Percentiles rank a stretch among this genome's conserved stretches.
Conservation (phyloP, 2,113 vertebrate species). For the Nibea coibor region DNA sequence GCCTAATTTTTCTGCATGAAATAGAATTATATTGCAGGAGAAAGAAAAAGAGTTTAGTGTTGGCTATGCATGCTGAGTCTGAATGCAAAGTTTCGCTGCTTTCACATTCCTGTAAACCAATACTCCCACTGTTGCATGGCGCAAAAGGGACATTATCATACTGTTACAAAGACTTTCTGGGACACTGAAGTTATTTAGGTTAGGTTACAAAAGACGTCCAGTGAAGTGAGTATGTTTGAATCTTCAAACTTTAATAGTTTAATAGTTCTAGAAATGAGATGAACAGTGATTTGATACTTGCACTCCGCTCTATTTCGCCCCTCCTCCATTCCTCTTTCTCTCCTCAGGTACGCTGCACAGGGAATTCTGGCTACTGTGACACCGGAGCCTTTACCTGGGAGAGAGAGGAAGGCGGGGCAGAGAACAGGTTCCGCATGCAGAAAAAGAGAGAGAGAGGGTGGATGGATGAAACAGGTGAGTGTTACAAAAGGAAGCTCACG, state of each 20-base stretch:
- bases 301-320: not conserved
- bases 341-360: slow-evolving; percentile 27
- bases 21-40: too few relatives aligned
- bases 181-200: slow-evolving; percentile 10
- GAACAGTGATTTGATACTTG: slow-evolving; percentile 12
- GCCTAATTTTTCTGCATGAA: not conserved
- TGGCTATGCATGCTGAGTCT: fast-evolving
- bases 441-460: slow-evolving; percentile 2
- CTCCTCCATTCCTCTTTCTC: slow-evolving; percentile 37
- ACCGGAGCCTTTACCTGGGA: slow-evolving; percentile 62
- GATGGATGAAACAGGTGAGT: slow-evolving; percentile 23
- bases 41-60: not conserved
- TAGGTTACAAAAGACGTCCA: not conserved
- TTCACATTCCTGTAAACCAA: slow-evolving; percentile 52
- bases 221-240: not conserved
- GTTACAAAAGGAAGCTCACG: slow-evolving; percentile 44
- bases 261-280: not conserved
- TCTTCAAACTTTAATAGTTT: not conserved
- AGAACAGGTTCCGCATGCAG: not conserved
- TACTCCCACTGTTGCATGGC: slow-evolving; percentile 33
- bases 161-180: not conserved
- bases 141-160: not conserved
- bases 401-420: slow-evolving; percentile 24
- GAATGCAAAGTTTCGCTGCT: slow-evolving; percentile 1
- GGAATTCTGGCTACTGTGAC: slow-evolving; percentile 19